A percentile compares a stretch with the other conserved stretches of the same genome.
Evolutionary conservation across 2,888 invertebrate genomes (phyloP).

Genomic region (Drosophila falleni): DNA sequence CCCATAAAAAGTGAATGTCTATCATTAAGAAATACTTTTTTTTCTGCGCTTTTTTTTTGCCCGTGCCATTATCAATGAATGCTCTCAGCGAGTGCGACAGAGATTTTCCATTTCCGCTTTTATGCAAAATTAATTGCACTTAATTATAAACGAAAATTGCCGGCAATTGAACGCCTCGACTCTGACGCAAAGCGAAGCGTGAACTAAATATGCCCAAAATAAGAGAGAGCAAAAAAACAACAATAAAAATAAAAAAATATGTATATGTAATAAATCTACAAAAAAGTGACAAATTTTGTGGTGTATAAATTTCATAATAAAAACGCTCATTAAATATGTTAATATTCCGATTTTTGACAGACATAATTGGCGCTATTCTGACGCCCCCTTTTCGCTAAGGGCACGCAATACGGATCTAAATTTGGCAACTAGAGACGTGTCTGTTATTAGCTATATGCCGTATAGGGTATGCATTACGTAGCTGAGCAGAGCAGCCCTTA

Average conservation of each 20-base stretch:
- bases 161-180: slow-evolving; percentile 58
- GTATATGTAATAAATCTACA: background rate
- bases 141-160: slow-evolving; percentile 63
- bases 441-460: slow-evolving; percentile 37
- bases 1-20: slow-evolving; percentile 78
- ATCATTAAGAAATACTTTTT: slow-evolving; percentile 68
- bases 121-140: slow-evolving; percentile 75
- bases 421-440: slow-evolving; percentile 51
- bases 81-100: slow-evolving; percentile 34
- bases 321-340: slow-evolving; percentile 59
- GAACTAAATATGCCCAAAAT: slow-evolving; percentile 39
- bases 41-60: slow-evolving; percentile 6
- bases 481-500: slow-evolving; percentile 49
- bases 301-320: slow-evolving; percentile 24
- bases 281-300: slow-evolving; percentile 21
- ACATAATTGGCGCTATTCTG: slow-evolving; percentile 26
- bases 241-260: background rate
- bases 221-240: background rate
- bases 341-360: slow-evolving; percentile 49
- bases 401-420: slow-evolving; percentile 11
- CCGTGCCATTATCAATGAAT: slow-evolving; percentile 44
- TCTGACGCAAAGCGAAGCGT: slow-evolving; percentile 36
- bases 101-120: slow-evolving; percentile 73
- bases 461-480: slow-evolving; percentile 58
- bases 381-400: slow-evolving; percentile 22